Conservation (phyloP, 1,140 invertebrate species). For the Colletes gigas region DNA sequence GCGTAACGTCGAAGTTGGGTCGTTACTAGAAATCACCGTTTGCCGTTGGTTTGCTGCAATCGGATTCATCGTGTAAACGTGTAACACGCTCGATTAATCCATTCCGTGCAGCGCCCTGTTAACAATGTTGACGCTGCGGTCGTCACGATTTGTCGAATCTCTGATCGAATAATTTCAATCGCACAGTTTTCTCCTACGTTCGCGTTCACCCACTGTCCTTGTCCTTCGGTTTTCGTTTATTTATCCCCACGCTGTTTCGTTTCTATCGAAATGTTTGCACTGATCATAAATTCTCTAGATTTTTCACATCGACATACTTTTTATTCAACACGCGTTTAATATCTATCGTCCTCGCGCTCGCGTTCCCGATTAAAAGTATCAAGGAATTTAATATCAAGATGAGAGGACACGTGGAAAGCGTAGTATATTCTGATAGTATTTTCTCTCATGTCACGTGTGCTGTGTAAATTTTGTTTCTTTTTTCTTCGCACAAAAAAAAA, state of each 20-base stretch:
- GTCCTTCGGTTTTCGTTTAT: not conserved
- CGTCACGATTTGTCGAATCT: conserved; percentile 40
- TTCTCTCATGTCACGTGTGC: not conserved
- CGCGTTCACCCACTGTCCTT: not conserved
- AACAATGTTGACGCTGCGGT: conserved; percentile 50
- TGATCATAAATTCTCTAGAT: no score
- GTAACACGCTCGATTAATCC: conserved; percentile 56
- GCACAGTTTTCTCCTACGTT: not conserved
- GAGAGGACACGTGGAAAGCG: not conserved
- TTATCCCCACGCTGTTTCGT: no score
- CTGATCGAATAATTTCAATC: conserved; percentile 47
- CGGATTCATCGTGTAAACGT: conserved; percentile 47
- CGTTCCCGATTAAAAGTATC: no score
- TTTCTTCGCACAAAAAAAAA: not conserved
- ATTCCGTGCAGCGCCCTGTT: conserved; percentile 35
- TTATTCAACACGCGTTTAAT: no score
- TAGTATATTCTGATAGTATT: not conserved
- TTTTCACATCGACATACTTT: no score
- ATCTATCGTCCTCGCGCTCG: no score
- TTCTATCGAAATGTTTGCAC: no score
- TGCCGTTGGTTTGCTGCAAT: conserved; percentile 40
- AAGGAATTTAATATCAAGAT: not conserved
- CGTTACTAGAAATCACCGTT: conserved; percentile 51
- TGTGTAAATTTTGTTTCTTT: not conserved
- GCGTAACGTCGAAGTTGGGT: not conserved